These are phyloP conservation scores for Bombus superbus DNA, from an alignment of 1,140 invertebrate genomes.

Conservation along the genomic window DNA sequence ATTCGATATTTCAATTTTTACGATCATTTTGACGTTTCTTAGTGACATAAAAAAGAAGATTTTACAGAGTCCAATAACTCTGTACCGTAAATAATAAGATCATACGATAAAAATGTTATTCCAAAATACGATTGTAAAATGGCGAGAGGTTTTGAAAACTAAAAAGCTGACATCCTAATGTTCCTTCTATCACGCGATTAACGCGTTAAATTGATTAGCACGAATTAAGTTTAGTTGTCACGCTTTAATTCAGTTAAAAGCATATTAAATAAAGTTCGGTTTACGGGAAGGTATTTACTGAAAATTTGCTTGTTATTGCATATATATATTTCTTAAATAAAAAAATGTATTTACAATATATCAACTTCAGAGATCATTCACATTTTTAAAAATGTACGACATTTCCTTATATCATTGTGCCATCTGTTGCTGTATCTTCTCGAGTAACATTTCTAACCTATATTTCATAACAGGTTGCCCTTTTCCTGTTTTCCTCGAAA, in stretches of 20 bases:
- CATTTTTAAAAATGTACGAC: background rate
- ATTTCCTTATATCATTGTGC: background rate
- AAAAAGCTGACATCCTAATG: background rate
- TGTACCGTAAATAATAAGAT: background rate
- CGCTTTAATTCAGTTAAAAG: background rate
- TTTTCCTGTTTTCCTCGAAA: constrained; percentile 88
- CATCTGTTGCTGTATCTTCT: constrained; percentile 83
- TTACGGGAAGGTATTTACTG: constrained; percentile 2
- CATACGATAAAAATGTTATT: background rate
- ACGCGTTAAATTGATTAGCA: background rate
- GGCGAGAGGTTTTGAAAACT: background rate
- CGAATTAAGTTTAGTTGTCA: background rate
- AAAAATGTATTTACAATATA: background rate
- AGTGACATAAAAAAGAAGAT: no score
- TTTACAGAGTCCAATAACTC: no score
- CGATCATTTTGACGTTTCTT: background rate
- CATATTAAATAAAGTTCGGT: background rate
- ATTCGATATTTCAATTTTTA: background rate
- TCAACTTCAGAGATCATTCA: background rate
- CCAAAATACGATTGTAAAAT: background rate
- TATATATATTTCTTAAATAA: background rate
- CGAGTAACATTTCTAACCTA: constrained; percentile 88
- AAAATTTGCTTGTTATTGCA: background rate
- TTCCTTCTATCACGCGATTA: background rate
- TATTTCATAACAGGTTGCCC: constrained; percentile 91